These are phyloP conservation scores for Taeniopygia guttata DNA, from an alignment of 2,797 vertebrate genomes.

Conservation along the genomic window DNA sequence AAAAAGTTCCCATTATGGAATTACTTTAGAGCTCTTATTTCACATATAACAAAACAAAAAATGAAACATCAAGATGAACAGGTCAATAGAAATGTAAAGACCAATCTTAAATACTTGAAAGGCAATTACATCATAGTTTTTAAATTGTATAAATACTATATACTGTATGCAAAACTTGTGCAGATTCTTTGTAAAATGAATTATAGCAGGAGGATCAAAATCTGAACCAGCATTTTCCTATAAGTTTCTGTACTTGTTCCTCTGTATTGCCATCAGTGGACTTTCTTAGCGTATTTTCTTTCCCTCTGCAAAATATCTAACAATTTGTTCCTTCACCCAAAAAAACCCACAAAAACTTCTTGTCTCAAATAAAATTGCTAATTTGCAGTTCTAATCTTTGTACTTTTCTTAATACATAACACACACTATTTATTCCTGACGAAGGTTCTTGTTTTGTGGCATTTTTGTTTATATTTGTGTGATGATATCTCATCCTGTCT, in stretches of 20 bases:
- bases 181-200: background rate
- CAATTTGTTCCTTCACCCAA: background rate
- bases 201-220: background rate
- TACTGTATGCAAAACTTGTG: rapidly evolving
- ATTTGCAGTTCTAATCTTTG: background rate
- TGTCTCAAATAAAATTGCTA: background rate
- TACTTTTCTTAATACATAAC: background rate
- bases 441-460: background rate
- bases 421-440: background rate
- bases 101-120: background rate
- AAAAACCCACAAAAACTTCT: background rate
- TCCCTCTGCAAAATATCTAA: background rate
- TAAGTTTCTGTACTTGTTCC: background rate
- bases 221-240: background rate
- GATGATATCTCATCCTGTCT: background rate
- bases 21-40: background rate
- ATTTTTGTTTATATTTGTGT: background rate
- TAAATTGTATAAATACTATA: background rate
- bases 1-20: background rate
- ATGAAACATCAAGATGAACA: background rate
- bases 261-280: background rate
- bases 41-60: background rate
- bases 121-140: background rate
- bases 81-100: background rate
- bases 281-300: background rate